Percentiles rank a stretch among this genome's conserved stretches.
These are phyloP conservation scores for Lamprologus callipterus DNA, from an alignment of 2,113 vertebrate genomes.

Conservation along the genomic window DNA sequence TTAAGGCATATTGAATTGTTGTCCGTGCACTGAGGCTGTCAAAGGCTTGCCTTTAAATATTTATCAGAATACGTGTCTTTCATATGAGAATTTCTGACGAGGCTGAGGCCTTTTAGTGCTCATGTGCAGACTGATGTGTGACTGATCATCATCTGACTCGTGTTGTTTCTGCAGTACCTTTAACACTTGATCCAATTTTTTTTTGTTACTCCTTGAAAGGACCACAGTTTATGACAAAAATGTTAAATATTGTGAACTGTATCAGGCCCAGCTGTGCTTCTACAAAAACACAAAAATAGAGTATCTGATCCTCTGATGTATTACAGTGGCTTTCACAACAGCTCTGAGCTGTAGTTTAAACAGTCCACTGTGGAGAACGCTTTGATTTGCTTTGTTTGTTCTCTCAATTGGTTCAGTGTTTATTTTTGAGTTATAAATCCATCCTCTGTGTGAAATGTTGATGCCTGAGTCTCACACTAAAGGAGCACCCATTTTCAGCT, in stretches of 20 bases:
- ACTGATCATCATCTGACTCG: conserved; percentile 39
- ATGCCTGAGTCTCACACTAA: background rate
- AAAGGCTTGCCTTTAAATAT: conserved; percentile 48
- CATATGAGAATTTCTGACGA: conserved; percentile 16
- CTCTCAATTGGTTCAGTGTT: background rate
- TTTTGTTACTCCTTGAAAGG: background rate
- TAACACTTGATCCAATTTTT: conserved; percentile 1
- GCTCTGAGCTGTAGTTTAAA: background rate
- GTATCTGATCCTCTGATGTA: background rate
- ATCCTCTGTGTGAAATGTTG: background rate
- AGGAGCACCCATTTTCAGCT: background rate
- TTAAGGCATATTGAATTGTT: conserved; percentile 24
- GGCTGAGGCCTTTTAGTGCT: background rate
- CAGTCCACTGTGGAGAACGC: background rate
- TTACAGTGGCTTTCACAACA: background rate
- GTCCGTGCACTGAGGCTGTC: conserved; percentile 22
- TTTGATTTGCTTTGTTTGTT: background rate
- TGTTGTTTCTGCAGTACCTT: background rate
- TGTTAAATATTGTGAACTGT: background rate
- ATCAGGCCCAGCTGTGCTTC: background rate
- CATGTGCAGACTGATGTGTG: conserved; percentile 3
- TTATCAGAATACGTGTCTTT: conserved; percentile 45
- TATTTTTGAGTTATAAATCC: background rate
- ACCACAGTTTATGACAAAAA: background rate
- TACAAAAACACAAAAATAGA: background rate